phyloP scores from a whole-genome alignment of 2,888 invertebrate genomes.

The Lysandra bellargus region DNA sequence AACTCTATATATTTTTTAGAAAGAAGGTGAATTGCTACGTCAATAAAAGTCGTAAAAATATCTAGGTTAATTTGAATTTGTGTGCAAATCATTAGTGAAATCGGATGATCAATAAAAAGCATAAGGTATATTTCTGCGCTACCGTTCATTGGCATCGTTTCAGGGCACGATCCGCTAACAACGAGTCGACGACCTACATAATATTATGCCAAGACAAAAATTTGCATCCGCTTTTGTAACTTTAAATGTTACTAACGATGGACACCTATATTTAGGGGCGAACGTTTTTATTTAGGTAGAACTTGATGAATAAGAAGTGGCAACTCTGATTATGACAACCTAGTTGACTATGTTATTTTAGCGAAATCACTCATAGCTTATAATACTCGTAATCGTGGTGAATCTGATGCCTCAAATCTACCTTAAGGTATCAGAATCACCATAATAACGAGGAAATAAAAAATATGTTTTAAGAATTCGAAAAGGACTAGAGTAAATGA shows the following conservation, averaged over 20 bases:
- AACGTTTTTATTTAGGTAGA: not conserved
- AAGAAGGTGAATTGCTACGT: not conserved
- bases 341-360: no score
- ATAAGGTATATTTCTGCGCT: slow-evolving; percentile 17
- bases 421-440: no score
- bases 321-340: no score
- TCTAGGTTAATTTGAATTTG: slow-evolving; percentile 14
- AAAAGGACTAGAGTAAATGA: no score
- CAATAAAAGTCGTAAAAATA: not conserved
- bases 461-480: no score
- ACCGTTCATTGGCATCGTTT: slow-evolving; percentile 25
- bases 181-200: slow-evolving; percentile 26
- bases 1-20: not conserved
- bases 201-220: slow-evolving; percentile 25
- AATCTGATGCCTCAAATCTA: no score
- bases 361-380: no score
- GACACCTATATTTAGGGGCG: not conserved
- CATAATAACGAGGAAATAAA: no score
- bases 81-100: slow-evolving; percentile 12
- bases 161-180: slow-evolving; percentile 24
- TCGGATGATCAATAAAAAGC: slow-evolving; percentile 17
- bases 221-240: slow-evolving; percentile 13
- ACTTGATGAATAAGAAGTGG: not conserved
- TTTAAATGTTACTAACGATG: slow-evolving; percentile 12
- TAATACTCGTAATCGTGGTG: no score